Conservation (phyloP, 2,888 invertebrate species). For the Amphimallon solstitiale region DNA sequence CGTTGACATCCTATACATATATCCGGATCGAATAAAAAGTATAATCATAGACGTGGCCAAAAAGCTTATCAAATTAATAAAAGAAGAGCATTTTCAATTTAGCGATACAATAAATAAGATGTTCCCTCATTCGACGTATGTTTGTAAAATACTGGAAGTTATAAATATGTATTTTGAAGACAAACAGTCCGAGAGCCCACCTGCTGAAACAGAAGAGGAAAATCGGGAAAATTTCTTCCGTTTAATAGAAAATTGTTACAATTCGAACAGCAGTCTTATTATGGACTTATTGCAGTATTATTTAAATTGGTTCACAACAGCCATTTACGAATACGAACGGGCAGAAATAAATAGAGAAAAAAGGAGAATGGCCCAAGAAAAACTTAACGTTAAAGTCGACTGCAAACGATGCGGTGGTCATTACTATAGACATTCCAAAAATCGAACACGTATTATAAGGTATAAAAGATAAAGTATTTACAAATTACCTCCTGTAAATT, state of each 20-base stretch:
- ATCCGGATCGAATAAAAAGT: constrained; percentile 25
- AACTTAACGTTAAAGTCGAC: constrained; percentile 23
- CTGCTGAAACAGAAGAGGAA: constrained; percentile 4
- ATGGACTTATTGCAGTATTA: constrained; percentile 47
- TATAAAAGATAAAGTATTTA: neutral
- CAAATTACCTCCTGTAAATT: neutral
- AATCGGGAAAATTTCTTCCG: constrained; percentile 14
- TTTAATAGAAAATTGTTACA: constrained; percentile 15
- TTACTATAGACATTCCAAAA: constrained; percentile 30
- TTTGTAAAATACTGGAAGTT: constrained; percentile 31
- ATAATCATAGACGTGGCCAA: constrained; percentile 26
- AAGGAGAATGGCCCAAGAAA: constrained; percentile 14
- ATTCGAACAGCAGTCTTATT: constrained; percentile 37
- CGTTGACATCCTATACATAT: constrained; percentile 19
- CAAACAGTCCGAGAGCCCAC: constrained; percentile 12
- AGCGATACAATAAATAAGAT: constrained; percentile 18
- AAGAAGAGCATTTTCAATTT: constrained; percentile 22
- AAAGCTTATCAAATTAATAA: constrained; percentile 9
- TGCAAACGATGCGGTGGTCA: constrained; percentile 34
- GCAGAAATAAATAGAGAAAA: constrained; percentile 22
- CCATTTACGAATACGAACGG: constrained; percentile 37
- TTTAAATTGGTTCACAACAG: constrained; percentile 37
- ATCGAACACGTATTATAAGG: neutral
- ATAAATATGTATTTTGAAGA: constrained; percentile 30
- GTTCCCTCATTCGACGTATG: constrained; percentile 35